phyloP scores from a whole-genome alignment of 2,888 invertebrate species.

The Exocentrus adspersus region DNA sequence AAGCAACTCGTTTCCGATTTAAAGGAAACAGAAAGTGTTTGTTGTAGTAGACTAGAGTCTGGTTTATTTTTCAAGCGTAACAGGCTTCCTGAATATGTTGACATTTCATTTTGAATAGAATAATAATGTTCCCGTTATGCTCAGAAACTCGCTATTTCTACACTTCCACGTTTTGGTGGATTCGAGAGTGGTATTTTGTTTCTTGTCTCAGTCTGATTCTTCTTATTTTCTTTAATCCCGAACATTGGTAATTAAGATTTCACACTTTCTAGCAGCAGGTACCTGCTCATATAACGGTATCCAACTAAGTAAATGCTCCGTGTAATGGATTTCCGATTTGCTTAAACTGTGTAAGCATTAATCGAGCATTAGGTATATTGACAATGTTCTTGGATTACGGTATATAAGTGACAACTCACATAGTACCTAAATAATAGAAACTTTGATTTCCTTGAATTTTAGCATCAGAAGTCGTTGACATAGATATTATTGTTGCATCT shows the following conservation, averaged over 20 bases:
- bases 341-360: too few relatives aligned
- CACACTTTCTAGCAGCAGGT: conserved; percentile 16
- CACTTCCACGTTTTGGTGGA: not conserved
- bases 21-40: conserved; percentile 1
- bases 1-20: not conserved
- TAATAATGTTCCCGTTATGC: not conserved
- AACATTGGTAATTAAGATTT: conserved; percentile 19
- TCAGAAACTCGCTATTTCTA: conserved; percentile 4
- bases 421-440: too few relatives aligned
- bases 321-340: not conserved
- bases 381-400: too few relatives aligned
- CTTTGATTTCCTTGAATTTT: too few relatives aligned
- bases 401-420: too few relatives aligned
- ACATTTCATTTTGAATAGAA: conserved; percentile 8
- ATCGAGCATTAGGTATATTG: too few relatives aligned
- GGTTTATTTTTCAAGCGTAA: not conserved
- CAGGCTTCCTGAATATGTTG: conserved; percentile 7
- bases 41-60: not conserved
- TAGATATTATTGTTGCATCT: too few relatives aligned
- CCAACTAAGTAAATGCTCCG: not conserved
- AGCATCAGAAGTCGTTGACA: too few relatives aligned
- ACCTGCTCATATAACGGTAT: not conserved
- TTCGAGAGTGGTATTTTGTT: not conserved
- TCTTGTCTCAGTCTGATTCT: conserved; percentile 7
- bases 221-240: conserved; percentile 13